Base-by-base conservation (phyloP, 2,113 vertebrate species). In the Mormyrus lacerda region DNA sequence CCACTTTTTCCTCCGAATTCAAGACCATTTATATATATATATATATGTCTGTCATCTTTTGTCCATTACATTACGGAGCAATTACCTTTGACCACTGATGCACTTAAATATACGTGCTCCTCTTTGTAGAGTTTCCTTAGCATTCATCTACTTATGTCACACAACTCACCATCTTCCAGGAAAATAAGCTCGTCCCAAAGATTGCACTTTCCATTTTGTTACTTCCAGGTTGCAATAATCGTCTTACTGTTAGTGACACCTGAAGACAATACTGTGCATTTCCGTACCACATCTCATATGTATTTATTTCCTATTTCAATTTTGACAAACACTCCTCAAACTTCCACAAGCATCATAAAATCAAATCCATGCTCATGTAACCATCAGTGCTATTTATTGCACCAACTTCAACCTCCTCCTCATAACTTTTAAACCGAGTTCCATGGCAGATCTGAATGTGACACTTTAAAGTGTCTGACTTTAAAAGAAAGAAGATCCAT, bases 401-500 rank as follows among this genome's bases (percentile, higher is more conserved):
- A 24, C 17, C 31, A 19, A 61, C 35, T 44, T 51, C n/a, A 53
- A 15, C 44, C 85, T 65, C 21, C 7, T 44, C 21, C 19, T 42
- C 39, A 1, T 65, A 61, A 4, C 42, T 19, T 31, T 19, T 19
- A 31, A 48, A 17, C 21, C 42, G 19, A 31, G n/a, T 17, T 24
- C 87, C 55, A 2, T 24, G 55, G 61, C 42, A 88, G 61, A 48
- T 50, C 44, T 27, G n/a, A 65, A 0, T 5, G 10, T 1, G 42
- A 73, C n/a, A 31, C 87, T 73, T 27, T 83, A 50, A 83, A 83
- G 50, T 24, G 73, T 82, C 73, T 82, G 45, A 82, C 69, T 79
- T 53, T 53, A 51, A 3, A 51, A 39, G 39, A 65, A 65, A 65
- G 35, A 87, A 83, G 27, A 89, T 24, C 42, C 39, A 61, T 27